A percentile compares a stretch with the other conserved stretches of the same genome.
Conservation (phyloP, 2,113 vertebrate species). For the Phasianus colchicus region DNA sequence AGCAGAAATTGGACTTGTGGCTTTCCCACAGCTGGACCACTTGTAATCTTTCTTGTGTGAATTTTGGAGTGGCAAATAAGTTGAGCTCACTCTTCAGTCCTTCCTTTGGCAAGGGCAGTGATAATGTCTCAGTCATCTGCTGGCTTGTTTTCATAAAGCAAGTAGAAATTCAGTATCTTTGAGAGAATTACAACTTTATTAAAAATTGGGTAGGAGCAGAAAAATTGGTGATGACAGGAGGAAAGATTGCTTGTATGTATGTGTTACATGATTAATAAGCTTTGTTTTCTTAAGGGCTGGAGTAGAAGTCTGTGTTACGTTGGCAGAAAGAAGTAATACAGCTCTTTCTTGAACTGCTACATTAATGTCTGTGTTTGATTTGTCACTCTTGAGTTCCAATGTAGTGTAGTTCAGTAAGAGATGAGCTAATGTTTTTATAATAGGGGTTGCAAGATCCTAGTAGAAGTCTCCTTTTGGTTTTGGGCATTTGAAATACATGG, state of each 20-base stretch:
- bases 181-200: background rate
- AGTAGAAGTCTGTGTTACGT: background rate
- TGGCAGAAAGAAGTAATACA: background rate
- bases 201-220: background rate
- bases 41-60: background rate
- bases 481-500: background rate
- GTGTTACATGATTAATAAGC: background rate
- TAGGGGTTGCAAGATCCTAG: background rate
- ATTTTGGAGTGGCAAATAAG: background rate
- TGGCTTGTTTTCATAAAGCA: background rate
- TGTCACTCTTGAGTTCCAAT: accelerated
- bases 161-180: background rate
- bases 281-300: background rate
- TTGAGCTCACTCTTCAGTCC: background rate
- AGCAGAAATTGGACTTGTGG: background rate
- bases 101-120: background rate
- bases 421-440: background rate
- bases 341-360: background rate
- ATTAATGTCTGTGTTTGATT: accelerated
- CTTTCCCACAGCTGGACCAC: background rate
- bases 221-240: background rate
- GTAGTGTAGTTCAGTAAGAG: background rate
- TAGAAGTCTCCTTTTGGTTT: background rate
- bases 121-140: background rate
- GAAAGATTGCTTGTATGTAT: background rate